Percentiles rank a stretch among this genome's conserved stretches.
Conservation (phyloP, 2,888 invertebrate genomes). For the Torymus auratus region DNA sequence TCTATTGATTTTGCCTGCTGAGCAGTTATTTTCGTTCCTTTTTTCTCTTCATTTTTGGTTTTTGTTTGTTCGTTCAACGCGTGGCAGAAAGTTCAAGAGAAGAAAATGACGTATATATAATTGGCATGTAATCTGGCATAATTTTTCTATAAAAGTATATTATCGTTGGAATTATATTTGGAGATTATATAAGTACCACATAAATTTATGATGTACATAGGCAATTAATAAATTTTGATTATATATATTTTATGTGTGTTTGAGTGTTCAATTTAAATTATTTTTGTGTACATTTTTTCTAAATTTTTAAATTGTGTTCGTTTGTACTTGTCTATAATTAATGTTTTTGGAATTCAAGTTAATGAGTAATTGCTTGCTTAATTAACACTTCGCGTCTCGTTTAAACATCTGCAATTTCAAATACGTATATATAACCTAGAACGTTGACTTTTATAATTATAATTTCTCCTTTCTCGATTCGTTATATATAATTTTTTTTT, state of each 20-base stretch:
- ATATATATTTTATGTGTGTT: conserved; percentile 46
- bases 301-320: conserved; percentile 48
- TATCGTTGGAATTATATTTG: not conserved
- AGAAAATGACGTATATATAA: conserved; percentile 46
- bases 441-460: conserved; percentile 32
- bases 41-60: conserved; percentile 6
- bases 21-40: conserved; percentile 18
- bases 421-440: not conserved
- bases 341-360: conserved; percentile 39
- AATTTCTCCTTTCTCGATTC: conserved; percentile 18
- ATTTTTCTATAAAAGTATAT: conserved; percentile 15
- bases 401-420: conserved; percentile 36
- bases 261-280: conserved; percentile 46
- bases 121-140: conserved; percentile 44
- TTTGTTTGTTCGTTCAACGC: not conserved
- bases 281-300: conserved; percentile 34
- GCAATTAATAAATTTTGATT: conserved; percentile 4
- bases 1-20: conserved; percentile 46
- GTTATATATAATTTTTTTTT: conserved; percentile 12
- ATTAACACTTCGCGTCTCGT: conserved; percentile 41
- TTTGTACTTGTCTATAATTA: conserved; percentile 42
- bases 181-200: conserved; percentile 12
- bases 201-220: conserved; percentile 22
- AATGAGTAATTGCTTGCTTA: conserved; percentile 46
- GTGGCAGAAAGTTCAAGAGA: conserved; percentile 47